Percentiles rank a stretch among this genome's conserved stretches.
phyloP scores from a whole-genome alignment of 2,888 invertebrate species.

The Heliconius aoede region DNA sequence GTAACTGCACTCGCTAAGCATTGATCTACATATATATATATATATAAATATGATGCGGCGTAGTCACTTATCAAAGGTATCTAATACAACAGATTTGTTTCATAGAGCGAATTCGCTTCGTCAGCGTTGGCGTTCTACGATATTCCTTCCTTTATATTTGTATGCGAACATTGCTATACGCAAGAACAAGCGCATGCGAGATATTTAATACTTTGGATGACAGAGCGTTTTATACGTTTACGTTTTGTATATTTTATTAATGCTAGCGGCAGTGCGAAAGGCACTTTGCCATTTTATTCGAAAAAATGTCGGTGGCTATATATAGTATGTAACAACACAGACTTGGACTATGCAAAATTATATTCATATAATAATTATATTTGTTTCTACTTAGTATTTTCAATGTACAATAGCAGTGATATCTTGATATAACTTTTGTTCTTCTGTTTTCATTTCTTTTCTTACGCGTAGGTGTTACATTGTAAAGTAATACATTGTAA shows the following conservation, averaged over 20 bases:
- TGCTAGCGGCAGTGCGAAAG: not conserved
- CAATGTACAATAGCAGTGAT: not conserved
- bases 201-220: conserved; percentile 15
- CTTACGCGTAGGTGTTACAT: not conserved
- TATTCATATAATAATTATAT: not conserved
- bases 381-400: not conserved
- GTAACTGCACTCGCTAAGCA: conserved; percentile 78
- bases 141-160: conserved; percentile 32
- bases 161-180: not conserved
- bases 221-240: not conserved
- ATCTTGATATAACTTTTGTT: not conserved
- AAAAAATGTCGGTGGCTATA: not conserved
- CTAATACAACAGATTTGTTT: conserved; percentile 68
- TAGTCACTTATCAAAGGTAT: conserved; percentile 69
- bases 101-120: conserved; percentile 61
- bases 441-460: not conserved
- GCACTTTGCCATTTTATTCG: not conserved
- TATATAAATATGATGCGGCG: too few species aligned
- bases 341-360: not conserved
- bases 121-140: conserved; percentile 43
- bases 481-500: not conserved
- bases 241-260: conserved; percentile 5
- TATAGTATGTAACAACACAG: too few species aligned
- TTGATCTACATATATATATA: conserved; percentile 69
- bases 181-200: not conserved